Conservation (phyloP, 2,797 vertebrate genomes). For the Phataginus tetradactyla region DNA sequence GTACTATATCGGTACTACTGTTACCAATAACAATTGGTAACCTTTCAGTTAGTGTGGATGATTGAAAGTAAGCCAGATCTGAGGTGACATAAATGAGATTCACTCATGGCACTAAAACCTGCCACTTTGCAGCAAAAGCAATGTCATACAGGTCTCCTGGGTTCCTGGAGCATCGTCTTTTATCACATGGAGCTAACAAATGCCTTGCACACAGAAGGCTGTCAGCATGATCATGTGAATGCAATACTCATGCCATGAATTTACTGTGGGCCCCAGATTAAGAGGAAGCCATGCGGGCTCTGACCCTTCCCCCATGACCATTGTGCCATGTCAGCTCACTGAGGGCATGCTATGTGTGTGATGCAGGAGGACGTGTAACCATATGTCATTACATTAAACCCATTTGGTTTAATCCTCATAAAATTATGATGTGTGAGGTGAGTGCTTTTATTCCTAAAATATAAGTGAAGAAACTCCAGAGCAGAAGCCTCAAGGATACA, state of each 20-base stretch:
- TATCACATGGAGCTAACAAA: background rate
- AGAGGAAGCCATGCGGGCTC: background rate
- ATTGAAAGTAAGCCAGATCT: background rate
- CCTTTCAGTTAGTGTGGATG: background rate
- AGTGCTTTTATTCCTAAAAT: conserved; percentile 1
- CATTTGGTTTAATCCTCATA: background rate
- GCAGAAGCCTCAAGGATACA: background rate
- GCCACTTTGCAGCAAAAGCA: background rate
- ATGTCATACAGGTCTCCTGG: background rate
- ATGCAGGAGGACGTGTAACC: background rate
- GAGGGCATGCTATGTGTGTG: background rate
- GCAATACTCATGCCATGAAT: rapidly evolving
- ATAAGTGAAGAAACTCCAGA: background rate
- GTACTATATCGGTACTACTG: background rate
- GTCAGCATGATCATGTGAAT: background rate
- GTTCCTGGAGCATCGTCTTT: background rate
- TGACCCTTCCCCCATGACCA: background rate
- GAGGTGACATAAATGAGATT: background rate
- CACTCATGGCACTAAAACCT: too few species aligned
- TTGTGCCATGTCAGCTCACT: background rate
- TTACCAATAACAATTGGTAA: background rate
- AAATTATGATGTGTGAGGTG: background rate
- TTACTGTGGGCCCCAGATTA: background rate
- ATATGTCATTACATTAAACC: background rate
- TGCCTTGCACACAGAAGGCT: background rate